Evolutionary conservation across 2,888 invertebrate species (phyloP).

Genomic region (Plebejus anna): DNA sequence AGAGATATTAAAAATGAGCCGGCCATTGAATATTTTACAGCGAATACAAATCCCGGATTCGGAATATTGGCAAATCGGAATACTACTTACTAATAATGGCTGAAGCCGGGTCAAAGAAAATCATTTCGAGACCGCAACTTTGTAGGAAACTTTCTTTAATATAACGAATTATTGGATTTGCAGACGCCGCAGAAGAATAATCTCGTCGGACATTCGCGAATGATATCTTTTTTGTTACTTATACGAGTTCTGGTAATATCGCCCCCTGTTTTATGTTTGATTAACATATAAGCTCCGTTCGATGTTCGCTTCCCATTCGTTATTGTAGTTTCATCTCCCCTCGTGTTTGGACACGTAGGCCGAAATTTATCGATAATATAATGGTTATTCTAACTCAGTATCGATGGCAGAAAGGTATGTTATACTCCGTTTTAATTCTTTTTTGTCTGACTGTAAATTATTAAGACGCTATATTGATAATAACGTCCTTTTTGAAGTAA

Average conservation of each 20-base stretch:
- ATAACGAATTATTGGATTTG: constrained; percentile 74
- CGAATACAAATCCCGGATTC: constrained; percentile 37
- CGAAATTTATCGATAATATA: constrained; percentile 21
- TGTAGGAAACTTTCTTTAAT: constrained; percentile 66
- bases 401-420: not conserved
- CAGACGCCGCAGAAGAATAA: constrained; percentile 54
- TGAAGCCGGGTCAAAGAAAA: constrained; percentile 61
- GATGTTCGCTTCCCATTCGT: constrained; percentile 32
- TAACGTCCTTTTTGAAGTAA: no score
- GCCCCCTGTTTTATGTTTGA: constrained; percentile 42
- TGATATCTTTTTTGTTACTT: constrained; percentile 57
- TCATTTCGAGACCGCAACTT: constrained; percentile 62
- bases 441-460: no score
- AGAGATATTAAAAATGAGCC: constrained; percentile 29
- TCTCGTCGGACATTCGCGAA: constrained; percentile 55
- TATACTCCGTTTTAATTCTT: no score
- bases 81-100: constrained; percentile 67
- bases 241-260: constrained; percentile 43
- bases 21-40: constrained; percentile 29
- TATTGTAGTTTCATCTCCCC: constrained; percentile 35
- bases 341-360: constrained; percentile 15
- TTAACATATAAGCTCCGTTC: constrained; percentile 42
- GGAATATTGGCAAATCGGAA: constrained; percentile 56
- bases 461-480: no score
- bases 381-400: not conserved